Conservation (phyloP, 2,113 vertebrate genomes). For the Phalacrocorax carbo region DNA sequence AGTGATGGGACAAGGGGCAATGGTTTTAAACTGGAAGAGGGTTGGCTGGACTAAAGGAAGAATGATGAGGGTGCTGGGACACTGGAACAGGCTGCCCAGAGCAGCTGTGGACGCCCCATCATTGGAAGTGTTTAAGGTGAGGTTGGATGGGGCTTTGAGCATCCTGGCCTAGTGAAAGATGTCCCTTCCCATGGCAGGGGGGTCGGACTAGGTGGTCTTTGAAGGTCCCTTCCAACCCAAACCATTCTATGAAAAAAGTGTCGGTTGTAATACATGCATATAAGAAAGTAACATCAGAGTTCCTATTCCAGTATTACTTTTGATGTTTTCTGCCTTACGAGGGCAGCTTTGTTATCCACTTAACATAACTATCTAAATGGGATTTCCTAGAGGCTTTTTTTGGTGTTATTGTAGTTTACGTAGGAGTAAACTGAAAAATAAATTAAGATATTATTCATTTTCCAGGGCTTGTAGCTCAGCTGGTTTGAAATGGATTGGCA, state of each 20-base stretch:
- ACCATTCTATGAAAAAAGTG: neutral
- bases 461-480: neutral
- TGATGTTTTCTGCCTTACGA: neutral
- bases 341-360: neutral
- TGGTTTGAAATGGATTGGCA: neutral
- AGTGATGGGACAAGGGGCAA: neutral
- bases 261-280: accelerated
- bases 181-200: neutral
- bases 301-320: neutral
- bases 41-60: neutral
- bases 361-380: neutral
- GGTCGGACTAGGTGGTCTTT: neutral
- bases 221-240: neutral
- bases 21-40: neutral
- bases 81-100: neutral
- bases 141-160: neutral
- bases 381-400: neutral
- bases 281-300: neutral
- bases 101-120: neutral
- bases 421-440: neutral
- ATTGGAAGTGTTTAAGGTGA: neutral
- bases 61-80: neutral
- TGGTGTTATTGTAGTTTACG: neutral
- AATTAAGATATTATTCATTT: neutral
- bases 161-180: accelerated